Base-by-base conservation (phyloP, 2,113 vertebrate species). In the Edolisoma coerulescens region DNA sequence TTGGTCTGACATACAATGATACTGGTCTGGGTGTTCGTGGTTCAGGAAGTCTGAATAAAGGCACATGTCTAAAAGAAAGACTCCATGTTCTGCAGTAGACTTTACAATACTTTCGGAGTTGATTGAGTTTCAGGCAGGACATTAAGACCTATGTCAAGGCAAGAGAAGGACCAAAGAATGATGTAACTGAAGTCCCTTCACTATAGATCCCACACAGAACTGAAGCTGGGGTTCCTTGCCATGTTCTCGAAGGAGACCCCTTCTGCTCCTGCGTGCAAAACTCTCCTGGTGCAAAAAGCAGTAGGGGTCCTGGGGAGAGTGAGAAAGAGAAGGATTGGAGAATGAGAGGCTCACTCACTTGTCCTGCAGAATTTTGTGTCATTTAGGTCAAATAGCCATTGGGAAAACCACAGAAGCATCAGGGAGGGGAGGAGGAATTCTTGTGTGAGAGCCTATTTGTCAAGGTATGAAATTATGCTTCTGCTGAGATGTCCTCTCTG, bases 161-260 rank as follows among this genome's bases (percentile, higher is more conserved):
- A 81, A 63, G 17, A 6, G 35, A 79, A 81, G 26, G 35, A 50
- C 3, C 16, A 45, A 74, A 53, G 14, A 57, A 74, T 19, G 11
- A 6, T 49, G 16, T 13, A 26, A 27, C 5, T 35, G 54, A 47
- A 74, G 22, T 5, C 37, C 8, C 23, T 57, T 47, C 53, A 26
- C 60, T 39, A 5, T 2, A 67, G 26, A 54, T n/a, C 1, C 6
- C 10, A 75, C 10, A 15, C 24, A 45, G 60, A 85, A 13, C 3
- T 64, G 47, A 54, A 93, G 33, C 19, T 53, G 28, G 9, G 4
- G 4, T 10, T 42, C 21, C 23, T 50, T 71, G 18, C 4, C 14
- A 1, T 15, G 11, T 16, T 69, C 24, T 70, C 1, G 0, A 32
- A 85, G 33, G 41, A 81, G 11, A 7, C 6, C 30, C 9, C 17